These are phyloP conservation scores for Magallana ariakensis DNA, from an alignment of 1,140 invertebrate species.

Conservation along the genomic window DNA sequence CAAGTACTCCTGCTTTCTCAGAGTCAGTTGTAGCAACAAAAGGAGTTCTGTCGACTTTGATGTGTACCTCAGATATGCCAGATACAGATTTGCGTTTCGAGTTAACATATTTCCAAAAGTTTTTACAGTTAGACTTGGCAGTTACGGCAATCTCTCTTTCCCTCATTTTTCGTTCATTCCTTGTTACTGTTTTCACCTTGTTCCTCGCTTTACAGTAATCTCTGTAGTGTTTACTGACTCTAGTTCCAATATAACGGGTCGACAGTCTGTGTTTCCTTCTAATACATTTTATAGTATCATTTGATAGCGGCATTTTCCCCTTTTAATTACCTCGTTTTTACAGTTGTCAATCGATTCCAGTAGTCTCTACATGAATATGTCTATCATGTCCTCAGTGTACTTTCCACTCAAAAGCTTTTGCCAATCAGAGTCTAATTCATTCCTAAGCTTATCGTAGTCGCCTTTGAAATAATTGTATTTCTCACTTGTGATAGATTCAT, in stretches of 20 bases:
- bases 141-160: slow-evolving; percentile 25
- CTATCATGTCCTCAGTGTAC: not conserved
- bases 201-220: slow-evolving; percentile 42
- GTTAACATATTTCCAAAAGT: slow-evolving; percentile 36
- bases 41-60: too few relatives aligned
- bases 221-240: slow-evolving; percentile 31
- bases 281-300: not conserved
- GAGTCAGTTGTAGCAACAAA: too few relatives aligned
- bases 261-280: slow-evolving; percentile 32
- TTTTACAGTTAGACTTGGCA: slow-evolving; percentile 23
- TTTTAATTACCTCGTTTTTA: not conserved
- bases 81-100: slow-evolving; percentile 32
- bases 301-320: not conserved
- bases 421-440: not conserved
- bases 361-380: not conserved
- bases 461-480: not conserved
- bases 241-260: slow-evolving; percentile 21
- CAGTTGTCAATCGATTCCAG: not conserved
- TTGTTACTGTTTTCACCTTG: slow-evolving; percentile 27
- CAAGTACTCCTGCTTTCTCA: too few relatives aligned
- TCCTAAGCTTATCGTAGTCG: not conserved
- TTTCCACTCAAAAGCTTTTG: not conserved
- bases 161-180: slow-evolving; percentile 21
- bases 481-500: not conserved
- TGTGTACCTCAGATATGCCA: not conserved